Conservation (phyloP, 2,113 vertebrate species). For the Seriola quinqueradiata region DNA sequence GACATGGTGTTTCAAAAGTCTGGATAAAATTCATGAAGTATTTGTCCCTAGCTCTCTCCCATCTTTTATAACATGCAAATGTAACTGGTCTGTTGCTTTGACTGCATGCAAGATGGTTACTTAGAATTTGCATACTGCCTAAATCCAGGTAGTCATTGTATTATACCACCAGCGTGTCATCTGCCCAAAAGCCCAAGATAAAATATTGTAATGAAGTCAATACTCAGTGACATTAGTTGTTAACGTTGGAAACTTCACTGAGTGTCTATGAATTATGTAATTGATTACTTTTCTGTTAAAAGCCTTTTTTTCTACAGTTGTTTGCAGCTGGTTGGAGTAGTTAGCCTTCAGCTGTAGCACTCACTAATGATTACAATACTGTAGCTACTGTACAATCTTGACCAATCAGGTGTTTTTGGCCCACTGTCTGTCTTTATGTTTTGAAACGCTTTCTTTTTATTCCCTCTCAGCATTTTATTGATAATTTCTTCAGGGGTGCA, state of each 20-base stretch:
- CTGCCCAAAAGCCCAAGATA: not conserved
- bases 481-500: not conserved
- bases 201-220: not conserved
- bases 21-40: not conserved
- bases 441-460: not conserved
- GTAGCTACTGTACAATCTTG: not conserved
- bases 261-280: not conserved
- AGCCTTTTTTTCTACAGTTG: not conserved
- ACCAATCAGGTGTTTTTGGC: not conserved
- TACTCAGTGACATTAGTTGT: not conserved
- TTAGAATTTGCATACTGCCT: conserved; percentile 16
- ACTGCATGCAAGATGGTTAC: not conserved
- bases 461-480: conserved; percentile 22
- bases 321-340: not conserved
- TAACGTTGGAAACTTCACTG: not conserved
- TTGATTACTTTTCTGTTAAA: not conserved
- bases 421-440: not conserved
- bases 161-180: not conserved
- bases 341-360: not conserved
- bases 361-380: not conserved
- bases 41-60: not conserved
- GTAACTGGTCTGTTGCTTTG: not conserved
- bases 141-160: not conserved
- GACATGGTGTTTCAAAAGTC: not conserved
- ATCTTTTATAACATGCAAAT: conserved; percentile 1